Percentiles rank a stretch among this genome's conserved stretches.
Conservation (phyloP, 2,113 vertebrate species). For the Syngnathus scovelli region DNA sequence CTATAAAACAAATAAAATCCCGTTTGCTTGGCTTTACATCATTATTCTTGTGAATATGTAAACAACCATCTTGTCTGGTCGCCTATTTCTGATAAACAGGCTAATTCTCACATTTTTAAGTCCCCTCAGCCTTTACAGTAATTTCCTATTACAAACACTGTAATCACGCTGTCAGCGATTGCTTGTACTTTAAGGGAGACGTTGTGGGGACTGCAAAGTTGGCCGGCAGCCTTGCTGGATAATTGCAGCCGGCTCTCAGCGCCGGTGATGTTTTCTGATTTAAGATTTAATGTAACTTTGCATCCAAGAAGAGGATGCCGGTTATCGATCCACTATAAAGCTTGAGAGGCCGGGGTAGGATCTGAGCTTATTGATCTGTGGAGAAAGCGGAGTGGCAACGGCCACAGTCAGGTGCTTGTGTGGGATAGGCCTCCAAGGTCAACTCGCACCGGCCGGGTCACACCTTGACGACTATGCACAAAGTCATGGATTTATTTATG, state of each 20-base stretch:
- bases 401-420: conserved; percentile 32
- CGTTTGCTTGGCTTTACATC: conserved; percentile 38
- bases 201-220: conserved; percentile 35
- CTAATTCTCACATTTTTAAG: conserved; percentile 37
- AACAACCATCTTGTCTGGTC: conserved; percentile 34
- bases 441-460: conserved; percentile 9
- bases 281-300: conserved; percentile 57
- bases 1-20: conserved; percentile 30
- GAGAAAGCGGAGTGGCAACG: conserved; percentile 23
- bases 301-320: conserved; percentile 49
- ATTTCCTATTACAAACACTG: conserved; percentile 45
- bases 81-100: conserved; percentile 45
- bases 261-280: conserved; percentile 51
- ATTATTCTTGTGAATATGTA: conserved; percentile 35
- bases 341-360: conserved; percentile 30
- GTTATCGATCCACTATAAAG: conserved; percentile 54
- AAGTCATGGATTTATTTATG: conserved; percentile 40
- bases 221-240: conserved; percentile 38
- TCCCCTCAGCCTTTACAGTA: conserved; percentile 35
- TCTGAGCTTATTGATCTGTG: conserved; percentile 59
- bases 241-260: conserved; percentile 39
- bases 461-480: conserved; percentile 45
- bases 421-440: conserved; percentile 48
- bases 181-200: conserved; percentile 28
- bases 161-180: conserved; percentile 53